Percentiles rank a stretch among this genome's conserved stretches.
phyloP scores from a whole-genome alignment of 2,888 invertebrate genomes.

The Oscheius sp. region DNA sequence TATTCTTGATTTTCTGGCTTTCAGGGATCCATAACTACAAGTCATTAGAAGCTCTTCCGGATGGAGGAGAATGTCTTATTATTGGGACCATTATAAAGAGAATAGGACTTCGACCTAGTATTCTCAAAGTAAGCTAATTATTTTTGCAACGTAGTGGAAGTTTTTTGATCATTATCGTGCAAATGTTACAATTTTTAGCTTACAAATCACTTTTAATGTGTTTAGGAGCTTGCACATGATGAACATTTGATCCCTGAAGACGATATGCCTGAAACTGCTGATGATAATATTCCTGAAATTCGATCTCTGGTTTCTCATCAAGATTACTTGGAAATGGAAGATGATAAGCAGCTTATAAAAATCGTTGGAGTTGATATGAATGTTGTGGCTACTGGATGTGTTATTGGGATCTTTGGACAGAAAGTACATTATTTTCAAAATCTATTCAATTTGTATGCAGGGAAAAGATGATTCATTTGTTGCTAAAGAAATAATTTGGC shows the following conservation, averaged over 20 bases:
- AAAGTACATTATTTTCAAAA: conserved; percentile 19
- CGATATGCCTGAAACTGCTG: conserved; percentile 28
- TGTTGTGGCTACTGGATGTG: conserved; percentile 50
- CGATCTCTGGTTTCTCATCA: conserved; percentile 33
- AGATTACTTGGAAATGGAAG: conserved; percentile 48
- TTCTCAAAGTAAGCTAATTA: conserved; percentile 44
- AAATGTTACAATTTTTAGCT: too few relatives aligned
- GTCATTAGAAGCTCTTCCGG: conserved; percentile 19
- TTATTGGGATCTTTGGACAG: conserved; percentile 36
- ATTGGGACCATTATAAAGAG: conserved; percentile 51
- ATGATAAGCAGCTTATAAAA: conserved; percentile 42
- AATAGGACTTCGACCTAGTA: conserved; percentile 42
- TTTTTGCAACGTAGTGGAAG: too few relatives aligned
- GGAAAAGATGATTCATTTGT: conserved; percentile 39
- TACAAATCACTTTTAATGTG: too few relatives aligned
- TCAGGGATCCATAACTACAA: neutral
- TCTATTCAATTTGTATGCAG: conserved; percentile 2
- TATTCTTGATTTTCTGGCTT: too few relatives aligned
- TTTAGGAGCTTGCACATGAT: conserved; percentile 38
- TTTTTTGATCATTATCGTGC: neutral
- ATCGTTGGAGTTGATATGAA: conserved; percentile 43
- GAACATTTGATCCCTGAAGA: conserved; percentile 38
- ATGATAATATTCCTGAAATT: conserved; percentile 29
- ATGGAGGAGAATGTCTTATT: conserved; percentile 37
- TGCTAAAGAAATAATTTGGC: conserved; percentile 41